A percentile compares a stretch with the other conserved stretches of the same genome.
Evolutionary conservation across 2,888 invertebrate species (phyloP).

Genomic region (Yponomeuta malinellus): DNA sequence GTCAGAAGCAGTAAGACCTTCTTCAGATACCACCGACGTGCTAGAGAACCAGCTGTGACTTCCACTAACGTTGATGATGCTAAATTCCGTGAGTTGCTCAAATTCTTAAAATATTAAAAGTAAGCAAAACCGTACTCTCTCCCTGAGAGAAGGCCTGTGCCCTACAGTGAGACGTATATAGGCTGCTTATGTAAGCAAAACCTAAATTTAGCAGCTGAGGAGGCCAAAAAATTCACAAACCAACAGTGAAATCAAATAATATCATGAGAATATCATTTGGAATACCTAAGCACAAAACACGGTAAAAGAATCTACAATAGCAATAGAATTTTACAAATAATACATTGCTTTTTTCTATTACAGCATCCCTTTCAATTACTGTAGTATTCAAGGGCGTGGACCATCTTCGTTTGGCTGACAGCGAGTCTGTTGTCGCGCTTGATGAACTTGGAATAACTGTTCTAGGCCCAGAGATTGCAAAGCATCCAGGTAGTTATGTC

Average conservation of each 20-base stretch:
- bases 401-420: background rate
- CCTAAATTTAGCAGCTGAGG: too few relatives aligned
- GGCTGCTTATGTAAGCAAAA: too few relatives aligned
- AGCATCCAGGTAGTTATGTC: background rate
- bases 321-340: background rate
- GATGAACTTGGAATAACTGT: background rate
- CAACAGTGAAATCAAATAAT: too few relatives aligned
- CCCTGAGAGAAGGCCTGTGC: too few relatives aligned
- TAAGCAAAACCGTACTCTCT: too few relatives aligned
- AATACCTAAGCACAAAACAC: too few relatives aligned
- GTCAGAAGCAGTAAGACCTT: slow-evolving; percentile 16
- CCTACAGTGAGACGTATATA: too few relatives aligned
- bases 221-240: too few relatives aligned
- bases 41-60: slow-evolving; percentile 24
- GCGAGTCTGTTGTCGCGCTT: background rate
- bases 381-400: background rate
- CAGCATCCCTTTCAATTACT: background rate
- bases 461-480: background rate
- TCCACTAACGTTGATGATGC: slow-evolving; percentile 10
- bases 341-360: background rate
- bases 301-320: too few relatives aligned
- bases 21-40: slow-evolving; percentile 23
- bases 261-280: too few relatives aligned
- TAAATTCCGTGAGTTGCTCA: slow-evolving; percentile 10
- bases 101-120: too few relatives aligned